Base-by-base conservation (phyloP, 2,113 vertebrate species). In the Lampris incognitus region DNA sequence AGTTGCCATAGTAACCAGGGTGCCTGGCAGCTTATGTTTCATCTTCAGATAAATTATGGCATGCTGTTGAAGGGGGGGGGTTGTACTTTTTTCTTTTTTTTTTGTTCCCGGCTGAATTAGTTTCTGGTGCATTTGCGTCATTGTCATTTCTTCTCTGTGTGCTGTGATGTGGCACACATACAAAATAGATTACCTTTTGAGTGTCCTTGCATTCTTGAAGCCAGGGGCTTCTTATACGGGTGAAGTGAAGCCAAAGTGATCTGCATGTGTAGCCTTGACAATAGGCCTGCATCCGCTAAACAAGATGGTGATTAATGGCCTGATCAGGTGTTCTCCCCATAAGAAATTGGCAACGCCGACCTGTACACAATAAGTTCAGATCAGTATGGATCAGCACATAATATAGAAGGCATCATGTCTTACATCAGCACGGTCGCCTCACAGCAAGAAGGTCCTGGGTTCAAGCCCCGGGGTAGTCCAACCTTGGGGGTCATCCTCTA, bases 1-100 rank as follows among this genome's bases (percentile, higher is more conserved):
- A 86, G 92, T 93, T 93, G 74, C 92, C 86, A 92, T 92, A 79
- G 92, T 78, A 92, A 93, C 92, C 78, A 76, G 87, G 79, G 81
- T 78, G 83, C 83, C 84, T 89, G 86, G 88, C 84, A 89, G 87
- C 87, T 90, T 89, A 89, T 88, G 88, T 88, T 93, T 92, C 89
- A 92, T 93, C 86, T 89, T 86, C 86, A 90, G 86, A 90, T 91
- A 87, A 89, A 91, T 90, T 78, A 89, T 86, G 66, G 82, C 80
- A 13, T 82, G 85, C 81, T 72, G 86, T 84, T 88, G 84, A 90
- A 87, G 74, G 79, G 79, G 81, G 81, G 66, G 81, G 87, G 89
- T 89, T 81, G 64, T 87, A 78, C 56, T 60, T 55, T 75, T 10
- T 62, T 61, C 24, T 24, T 10, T 44, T 13, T 60, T 86, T 81